Evolutionary conservation across 23 tunicate species (phyloP).

Genomic region (Trididemnum nubilum): DNA sequence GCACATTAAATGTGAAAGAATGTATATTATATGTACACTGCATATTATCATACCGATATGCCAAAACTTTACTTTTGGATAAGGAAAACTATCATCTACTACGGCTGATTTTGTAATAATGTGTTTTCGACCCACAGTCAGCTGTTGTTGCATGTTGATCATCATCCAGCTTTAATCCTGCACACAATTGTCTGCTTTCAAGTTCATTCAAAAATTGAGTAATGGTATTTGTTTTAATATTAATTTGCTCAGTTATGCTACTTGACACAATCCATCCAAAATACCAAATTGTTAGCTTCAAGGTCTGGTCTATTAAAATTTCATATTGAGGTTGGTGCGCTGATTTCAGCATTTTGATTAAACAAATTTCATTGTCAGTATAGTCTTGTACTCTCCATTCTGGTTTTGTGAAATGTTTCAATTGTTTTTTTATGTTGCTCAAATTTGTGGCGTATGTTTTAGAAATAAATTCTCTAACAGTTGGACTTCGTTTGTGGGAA

Average conservation of each 20-base stretch:
- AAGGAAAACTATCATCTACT: neutral
- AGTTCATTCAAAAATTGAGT: neutral
- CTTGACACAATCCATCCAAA: neutral
- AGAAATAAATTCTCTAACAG: neutral
- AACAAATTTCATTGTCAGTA: neutral
- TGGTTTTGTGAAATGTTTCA: neutral
- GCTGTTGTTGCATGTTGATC: neutral
- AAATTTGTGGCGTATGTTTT: neutral
- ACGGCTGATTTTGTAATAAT: neutral
- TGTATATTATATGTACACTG: neutral
- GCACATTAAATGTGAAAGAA: neutral
- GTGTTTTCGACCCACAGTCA: neutral
- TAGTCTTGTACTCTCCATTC: neutral
- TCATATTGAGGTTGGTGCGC: neutral
- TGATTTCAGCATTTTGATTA: neutral
- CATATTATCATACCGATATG: neutral
- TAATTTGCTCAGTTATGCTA: neutral
- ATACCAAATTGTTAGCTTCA: neutral
- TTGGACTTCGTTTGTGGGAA: neutral
- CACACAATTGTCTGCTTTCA: neutral
- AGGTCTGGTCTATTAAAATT: neutral
- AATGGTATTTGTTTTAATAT: neutral
- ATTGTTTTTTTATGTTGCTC: neutral
- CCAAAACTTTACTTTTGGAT: neutral
- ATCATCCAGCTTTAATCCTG: neutral